These are phyloP conservation scores for Rhorus exstirpatorius DNA, from an alignment of 2,888 invertebrate species.

Conservation along the genomic window DNA sequence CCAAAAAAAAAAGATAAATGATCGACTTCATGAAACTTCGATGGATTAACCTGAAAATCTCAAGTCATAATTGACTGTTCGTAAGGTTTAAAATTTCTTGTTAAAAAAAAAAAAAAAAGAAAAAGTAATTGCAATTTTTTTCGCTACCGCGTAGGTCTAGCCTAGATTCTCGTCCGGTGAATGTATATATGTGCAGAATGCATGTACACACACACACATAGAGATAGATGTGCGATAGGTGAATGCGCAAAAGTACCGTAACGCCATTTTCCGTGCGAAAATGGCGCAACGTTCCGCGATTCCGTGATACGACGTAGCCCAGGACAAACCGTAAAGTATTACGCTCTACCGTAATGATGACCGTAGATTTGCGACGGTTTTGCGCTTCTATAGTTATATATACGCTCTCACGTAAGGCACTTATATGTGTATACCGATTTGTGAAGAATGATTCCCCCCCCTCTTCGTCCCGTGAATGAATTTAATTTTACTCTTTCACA, in stretches of 20 bases:
- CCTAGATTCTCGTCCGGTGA: slow-evolving; percentile 78
- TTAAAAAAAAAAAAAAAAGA: slow-evolving; percentile 27
- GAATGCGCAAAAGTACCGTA: slow-evolving; percentile 82
- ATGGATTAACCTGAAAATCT: too few species aligned
- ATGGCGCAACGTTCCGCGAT: slow-evolving; percentile 80
- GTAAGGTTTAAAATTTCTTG: slow-evolving; percentile 69
- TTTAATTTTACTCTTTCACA: not conserved
- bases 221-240: slow-evolving; percentile 58
- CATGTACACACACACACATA: slow-evolving; percentile 47
- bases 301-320: slow-evolving; percentile 83
- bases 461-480: not conserved
- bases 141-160: slow-evolving; percentile 71
- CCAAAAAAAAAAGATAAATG: too few species aligned
- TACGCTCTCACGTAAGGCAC: slow-evolving; percentile 33
- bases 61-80: too few species aligned
- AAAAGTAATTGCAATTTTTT: too few species aligned
- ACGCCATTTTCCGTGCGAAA: slow-evolving; percentile 81
- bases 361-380: slow-evolving; percentile 82
- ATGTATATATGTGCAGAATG: slow-evolving; percentile 63
- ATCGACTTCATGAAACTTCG: too few species aligned
- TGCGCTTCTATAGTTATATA: slow-evolving; percentile 70
- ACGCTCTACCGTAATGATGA: slow-evolving; percentile 85
- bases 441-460: slow-evolving; percentile 34
- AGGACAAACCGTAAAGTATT: slow-evolving; percentile 83
- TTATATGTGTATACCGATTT: slow-evolving; percentile 40